Percentiles rank a stretch among this genome's conserved stretches.
phyloP scores from a whole-genome alignment of 2,113 vertebrate species.

The Regulus satrapa region DNA sequence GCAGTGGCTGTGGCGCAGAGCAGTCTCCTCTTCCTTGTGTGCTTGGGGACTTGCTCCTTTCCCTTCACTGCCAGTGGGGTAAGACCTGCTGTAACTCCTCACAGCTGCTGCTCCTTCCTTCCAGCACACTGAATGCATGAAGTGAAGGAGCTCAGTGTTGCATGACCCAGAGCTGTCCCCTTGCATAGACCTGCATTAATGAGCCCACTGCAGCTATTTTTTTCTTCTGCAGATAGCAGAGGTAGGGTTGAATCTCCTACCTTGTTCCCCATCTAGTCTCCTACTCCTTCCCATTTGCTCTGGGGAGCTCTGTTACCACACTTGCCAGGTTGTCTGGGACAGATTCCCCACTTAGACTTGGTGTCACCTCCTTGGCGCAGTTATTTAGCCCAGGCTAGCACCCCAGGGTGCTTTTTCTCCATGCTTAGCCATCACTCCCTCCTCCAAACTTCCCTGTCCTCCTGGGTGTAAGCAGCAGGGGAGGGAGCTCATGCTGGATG shows the following conservation, averaged over 20 bases:
- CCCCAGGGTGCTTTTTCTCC: neutral
- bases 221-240: neutral
- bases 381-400: neutral
- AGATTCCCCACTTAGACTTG: neutral
- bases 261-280: neutral
- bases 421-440: neutral
- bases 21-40: neutral
- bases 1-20: fast-evolving
- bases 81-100: neutral
- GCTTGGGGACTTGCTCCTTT: neutral
- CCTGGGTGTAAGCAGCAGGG: neutral
- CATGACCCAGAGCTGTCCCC: neutral
- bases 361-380: neutral
- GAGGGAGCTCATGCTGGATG: neutral
- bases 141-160: neutral
- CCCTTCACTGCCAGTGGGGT: neutral
- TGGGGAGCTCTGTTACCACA: neutral
- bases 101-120: neutral
- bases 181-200: neutral
- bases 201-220: neutral
- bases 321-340: neutral
- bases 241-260: neutral
- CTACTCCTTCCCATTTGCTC: neutral
- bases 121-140: neutral
- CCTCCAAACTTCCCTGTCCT: neutral